Conservation (phyloP, 2,797 vertebrate species). For the Pantherophis vulpinus region DNA sequence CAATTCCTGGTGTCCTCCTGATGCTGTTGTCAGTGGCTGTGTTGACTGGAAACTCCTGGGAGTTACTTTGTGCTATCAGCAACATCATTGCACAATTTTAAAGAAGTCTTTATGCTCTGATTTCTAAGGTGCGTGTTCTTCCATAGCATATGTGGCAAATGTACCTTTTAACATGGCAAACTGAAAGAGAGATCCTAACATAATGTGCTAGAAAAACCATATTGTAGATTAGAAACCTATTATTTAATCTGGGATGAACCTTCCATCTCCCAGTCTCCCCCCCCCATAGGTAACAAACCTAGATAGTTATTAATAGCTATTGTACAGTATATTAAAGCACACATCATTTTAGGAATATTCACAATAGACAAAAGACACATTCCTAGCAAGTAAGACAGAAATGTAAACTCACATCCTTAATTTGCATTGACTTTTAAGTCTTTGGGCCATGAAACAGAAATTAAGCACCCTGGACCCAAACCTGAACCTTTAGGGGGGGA, state of each 20-base stretch:
- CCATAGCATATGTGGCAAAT: not conserved
- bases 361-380: slow-evolving; percentile 37
- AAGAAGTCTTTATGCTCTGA: not conserved
- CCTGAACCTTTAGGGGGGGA: not conserved
- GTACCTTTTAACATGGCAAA: slow-evolving; percentile 15
- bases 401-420: slow-evolving; percentile 35
- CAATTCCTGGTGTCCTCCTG: not conserved
- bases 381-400: slow-evolving; percentile 20
- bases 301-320: slow-evolving; percentile 36
- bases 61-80: not conserved
- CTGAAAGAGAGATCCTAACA: slow-evolving; percentile 30
- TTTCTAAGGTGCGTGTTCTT: slow-evolving; percentile 8
- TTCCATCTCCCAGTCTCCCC: not conserved
- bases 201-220: not conserved
- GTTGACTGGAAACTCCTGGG: not conserved
- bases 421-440: slow-evolving; percentile 12
- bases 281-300: slow-evolving; percentile 13
- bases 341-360: slow-evolving; percentile 24
- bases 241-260: slow-evolving; percentile 16
- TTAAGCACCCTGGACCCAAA: slow-evolving; percentile 18
- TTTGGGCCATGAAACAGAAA: not conserved
- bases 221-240: slow-evolving; percentile 16
- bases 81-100: not conserved
- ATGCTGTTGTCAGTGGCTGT: not conserved
- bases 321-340: slow-evolving; percentile 50